Conservation (phyloP, 2,797 vertebrate genomes). For the Oreortyx pictus region DNA sequence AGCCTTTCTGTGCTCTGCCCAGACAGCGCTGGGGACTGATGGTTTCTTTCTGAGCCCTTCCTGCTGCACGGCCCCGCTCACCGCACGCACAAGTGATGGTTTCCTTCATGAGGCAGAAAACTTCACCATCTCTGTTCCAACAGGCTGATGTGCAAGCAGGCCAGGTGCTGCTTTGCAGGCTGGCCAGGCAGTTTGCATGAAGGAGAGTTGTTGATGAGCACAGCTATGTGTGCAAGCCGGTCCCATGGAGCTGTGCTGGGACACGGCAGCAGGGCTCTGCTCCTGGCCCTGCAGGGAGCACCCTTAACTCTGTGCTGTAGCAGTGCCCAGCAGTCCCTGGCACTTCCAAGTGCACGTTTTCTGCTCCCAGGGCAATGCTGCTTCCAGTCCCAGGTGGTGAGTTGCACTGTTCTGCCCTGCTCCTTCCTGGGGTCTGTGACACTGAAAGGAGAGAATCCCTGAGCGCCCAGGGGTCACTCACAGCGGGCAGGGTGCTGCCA, state of each 20-base stretch:
- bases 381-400: neutral
- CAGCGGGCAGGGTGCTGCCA: neutral
- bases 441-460: neutral
- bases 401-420: neutral
- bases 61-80: neutral
- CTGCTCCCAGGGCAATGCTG: neutral
- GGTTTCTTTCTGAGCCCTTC: neutral
- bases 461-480: neutral
- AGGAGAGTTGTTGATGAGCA: neutral
- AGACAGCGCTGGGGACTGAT: neutral
- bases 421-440: neutral
- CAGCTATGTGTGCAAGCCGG: neutral
- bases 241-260: fast-evolving
- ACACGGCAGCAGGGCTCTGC: neutral
- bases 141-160: too few species aligned
- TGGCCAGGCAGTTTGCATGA: neutral
- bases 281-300: neutral
- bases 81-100: too few species aligned
- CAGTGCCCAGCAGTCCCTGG: too few species aligned
- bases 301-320: neutral
- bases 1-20: neutral
- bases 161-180: neutral
- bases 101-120: neutral
- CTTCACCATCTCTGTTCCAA: too few species aligned
- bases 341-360: too few species aligned